These are phyloP conservation scores for Rhysida immarginata DNA, from an alignment of 1,140 invertebrate genomes.

Conservation along the genomic window DNA sequence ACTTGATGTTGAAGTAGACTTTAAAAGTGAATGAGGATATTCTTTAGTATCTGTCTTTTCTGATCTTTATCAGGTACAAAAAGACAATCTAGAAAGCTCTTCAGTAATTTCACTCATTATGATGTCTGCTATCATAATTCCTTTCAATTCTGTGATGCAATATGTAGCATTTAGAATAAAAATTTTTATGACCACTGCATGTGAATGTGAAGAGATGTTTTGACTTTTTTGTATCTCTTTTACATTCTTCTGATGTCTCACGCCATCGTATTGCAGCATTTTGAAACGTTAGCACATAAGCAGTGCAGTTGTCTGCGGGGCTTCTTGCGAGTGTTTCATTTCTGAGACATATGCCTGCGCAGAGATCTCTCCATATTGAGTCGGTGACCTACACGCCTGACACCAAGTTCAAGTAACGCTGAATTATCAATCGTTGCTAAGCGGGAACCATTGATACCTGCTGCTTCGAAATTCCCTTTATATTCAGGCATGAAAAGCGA, in stretches of 20 bases:
- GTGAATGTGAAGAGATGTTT: too few relatives aligned
- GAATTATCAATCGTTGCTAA: conserved; percentile 36
- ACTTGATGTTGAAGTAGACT: background rate
- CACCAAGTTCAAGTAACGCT: conserved; percentile 34
- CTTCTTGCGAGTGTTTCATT: background rate
- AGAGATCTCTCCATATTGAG: conserved; percentile 37
- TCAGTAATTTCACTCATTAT: too few relatives aligned
- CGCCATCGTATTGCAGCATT: background rate
- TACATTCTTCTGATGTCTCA: background rate
- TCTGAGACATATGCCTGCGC: conserved; percentile 6
- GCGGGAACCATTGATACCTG: conserved; percentile 32
- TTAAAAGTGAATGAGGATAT: background rate
- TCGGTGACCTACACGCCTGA: conserved; percentile 38
- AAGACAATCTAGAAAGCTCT: too few relatives aligned
- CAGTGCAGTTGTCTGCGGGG: background rate
- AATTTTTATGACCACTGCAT: too few relatives aligned
- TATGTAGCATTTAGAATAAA: too few relatives aligned
- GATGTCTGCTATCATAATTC: too few relatives aligned
- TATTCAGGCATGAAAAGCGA: conserved; percentile 37
- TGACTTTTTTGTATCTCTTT: background rate
- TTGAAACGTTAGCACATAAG: background rate
- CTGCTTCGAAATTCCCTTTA: conserved; percentile 30
- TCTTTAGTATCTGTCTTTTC: background rate
- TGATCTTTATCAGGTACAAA: too few relatives aligned
- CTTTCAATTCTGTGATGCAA: too few relatives aligned